Base-by-base conservation (phyloP, 1,140 invertebrate species). In the Plectrocnemia conspersa region DNA sequence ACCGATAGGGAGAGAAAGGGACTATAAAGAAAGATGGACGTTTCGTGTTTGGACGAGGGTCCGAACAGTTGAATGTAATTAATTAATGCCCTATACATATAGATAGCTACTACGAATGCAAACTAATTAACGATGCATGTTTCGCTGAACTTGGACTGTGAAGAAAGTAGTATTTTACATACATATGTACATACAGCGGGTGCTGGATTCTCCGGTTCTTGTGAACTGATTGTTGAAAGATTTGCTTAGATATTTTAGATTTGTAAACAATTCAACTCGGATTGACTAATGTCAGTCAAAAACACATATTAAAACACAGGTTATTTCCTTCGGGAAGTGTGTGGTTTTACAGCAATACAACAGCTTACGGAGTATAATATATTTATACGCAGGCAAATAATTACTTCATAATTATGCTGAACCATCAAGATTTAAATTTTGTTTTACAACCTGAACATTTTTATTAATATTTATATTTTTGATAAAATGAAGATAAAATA, bases 21-120 rank as follows among this genome's bases (percentile, higher is more conserved):
- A 38, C 33, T 50, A 50, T 44, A 55, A 55, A 55, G 53, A 53
- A 58, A 58, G 56, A 58, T 58, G 56, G 56, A 53, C 56, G 56
- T 52, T 45, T 45, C 52, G 47, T 32, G 45, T 35, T 15, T 10
- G 33, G 47, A 50, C 47, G 46, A 60, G 54, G 45, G 48, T 55
- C 49, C 27, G 52, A 49, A 49, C 48, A 54, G 58, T 55, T 55
- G 52, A 52, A 41, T 32, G 58, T 56, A 60, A 60, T 60, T 56
- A 61, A 61, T 61, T 61, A 61, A 61, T 46, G 54, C 42, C 38
- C 47, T 16, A 9, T 25, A 29, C 47, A 11, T 50, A 50, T 50
- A 50, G 47, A 50, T 35, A 50, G 47, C 47, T 50, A 50, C 47
- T 50, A 50, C 47, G 47, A 50, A 50, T 27, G 47, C 47, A 50